A percentile compares a stretch with the other conserved stretches of the same genome.
Evolutionary conservation across 2,888 invertebrate genomes (phyloP).

Genomic region (Latrodectus hesperus): DNA sequence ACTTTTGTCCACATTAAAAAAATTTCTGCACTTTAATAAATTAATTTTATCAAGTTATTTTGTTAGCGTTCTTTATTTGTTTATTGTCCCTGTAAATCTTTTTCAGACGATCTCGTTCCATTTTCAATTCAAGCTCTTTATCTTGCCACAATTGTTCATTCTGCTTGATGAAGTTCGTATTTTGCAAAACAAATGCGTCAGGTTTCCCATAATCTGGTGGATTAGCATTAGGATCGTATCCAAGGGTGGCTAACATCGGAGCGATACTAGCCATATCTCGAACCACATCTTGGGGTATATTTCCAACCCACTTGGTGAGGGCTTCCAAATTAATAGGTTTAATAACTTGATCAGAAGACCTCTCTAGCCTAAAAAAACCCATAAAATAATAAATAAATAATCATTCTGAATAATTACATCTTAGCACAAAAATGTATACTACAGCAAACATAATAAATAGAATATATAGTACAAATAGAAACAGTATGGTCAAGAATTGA

Average conservation of each 20-base stretch:
- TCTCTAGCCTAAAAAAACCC: constrained; percentile 86
- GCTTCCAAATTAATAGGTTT: constrained; percentile 98
- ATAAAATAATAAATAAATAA: constrained; percentile 54
- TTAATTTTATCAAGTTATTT: constrained; percentile 8
- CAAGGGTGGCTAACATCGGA: constrained; percentile 90
- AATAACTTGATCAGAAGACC: constrained; percentile 98
- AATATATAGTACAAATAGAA: no score
- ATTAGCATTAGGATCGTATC: constrained; percentile 97
- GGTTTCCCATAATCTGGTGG: constrained; percentile 95
- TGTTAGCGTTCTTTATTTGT: not conserved
- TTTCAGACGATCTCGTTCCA: constrained; percentile 66
- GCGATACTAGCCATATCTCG: constrained; percentile 93
- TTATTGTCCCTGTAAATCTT: constrained; percentile 32
- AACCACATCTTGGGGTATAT: constrained; percentile 85
- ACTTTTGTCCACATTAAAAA: not conserved
- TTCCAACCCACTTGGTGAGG: constrained; percentile 79
- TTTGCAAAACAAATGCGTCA: constrained; percentile 82
- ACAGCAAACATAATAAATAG: no score
- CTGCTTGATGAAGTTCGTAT: constrained; percentile 75
- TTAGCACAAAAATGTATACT: no score
- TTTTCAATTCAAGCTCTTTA: constrained; percentile 71
- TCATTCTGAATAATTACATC: not conserved
- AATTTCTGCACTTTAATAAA: not conserved
- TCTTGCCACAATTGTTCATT: constrained; percentile 74
- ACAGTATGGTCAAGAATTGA: no score